Evolutionary conservation across 2,113 vertebrate species (phyloP).

Genomic region (Nesospiza acunhae): DNA sequence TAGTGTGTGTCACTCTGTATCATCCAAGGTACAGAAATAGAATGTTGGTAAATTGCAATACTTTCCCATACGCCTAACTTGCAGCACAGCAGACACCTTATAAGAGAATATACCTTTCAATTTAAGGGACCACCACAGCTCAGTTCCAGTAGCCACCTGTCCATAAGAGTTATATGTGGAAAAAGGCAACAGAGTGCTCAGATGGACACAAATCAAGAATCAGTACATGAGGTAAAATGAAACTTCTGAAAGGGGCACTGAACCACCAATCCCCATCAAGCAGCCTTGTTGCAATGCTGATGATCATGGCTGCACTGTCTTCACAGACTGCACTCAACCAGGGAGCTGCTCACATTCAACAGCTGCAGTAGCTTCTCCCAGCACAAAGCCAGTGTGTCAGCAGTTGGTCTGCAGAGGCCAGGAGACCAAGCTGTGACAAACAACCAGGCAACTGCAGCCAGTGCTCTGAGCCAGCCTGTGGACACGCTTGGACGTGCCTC

Average conservation of each 20-base stretch:
- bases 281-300: fast-evolving
- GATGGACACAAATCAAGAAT: fast-evolving
- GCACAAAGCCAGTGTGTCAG: not conserved
- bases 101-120: not conserved
- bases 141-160: not conserved
- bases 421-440: not conserved
- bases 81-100: not conserved
- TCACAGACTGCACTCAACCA: not conserved
- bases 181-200: not conserved
- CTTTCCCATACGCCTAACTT: not conserved
- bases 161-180: fast-evolving
- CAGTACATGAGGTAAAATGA: not conserved
- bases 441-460: fast-evolving
- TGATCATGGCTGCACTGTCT: not conserved
- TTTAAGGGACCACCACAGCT: no score
- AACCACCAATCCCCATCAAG: fast-evolving
- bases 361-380: not conserved
- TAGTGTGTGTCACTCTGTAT: fast-evolving
- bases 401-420: not conserved
- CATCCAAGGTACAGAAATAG: not conserved
- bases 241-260: not conserved
- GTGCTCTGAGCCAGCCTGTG: fast-evolving
- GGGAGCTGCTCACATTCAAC: not conserved
- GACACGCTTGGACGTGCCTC: fast-evolving
- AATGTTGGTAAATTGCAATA: not conserved